Evolutionary conservation across 2,797 vertebrate genomes (phyloP), one percentile per base, ranked within the genome.

Genomic region (Labeo calbasu): DNA sequence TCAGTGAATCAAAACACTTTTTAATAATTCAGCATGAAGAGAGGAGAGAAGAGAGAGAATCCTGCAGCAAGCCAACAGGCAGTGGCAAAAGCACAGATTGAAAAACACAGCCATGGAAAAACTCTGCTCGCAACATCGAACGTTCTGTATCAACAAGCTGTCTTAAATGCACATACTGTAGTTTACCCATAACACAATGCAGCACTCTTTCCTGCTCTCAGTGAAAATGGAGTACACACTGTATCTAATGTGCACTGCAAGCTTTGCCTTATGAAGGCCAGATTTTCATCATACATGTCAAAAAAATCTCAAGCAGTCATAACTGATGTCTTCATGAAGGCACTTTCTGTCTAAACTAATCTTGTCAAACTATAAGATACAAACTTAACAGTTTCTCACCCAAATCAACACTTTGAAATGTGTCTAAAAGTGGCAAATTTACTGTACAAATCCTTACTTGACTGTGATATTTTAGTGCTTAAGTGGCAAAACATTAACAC

Each of bases 1-100:
- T 93, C 93, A 93, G 94, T 94, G 95, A 96, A 95, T 95, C 95
- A 95, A 94, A 95, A 95, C 94, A 95, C 92, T 90, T 94, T 93
- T 96, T 92, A 95, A 96, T 96, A 96, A 96, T 96, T 96, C 93
- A 96, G 90, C 89, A 92, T 92, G 92, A 94, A 94, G 84, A 90
- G 91, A 91, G 88, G 75, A 81, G 78, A 78, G 81, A 77, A 72
- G 90, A 88, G 89, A 88, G 90, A 88, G 90, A 89, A 89, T 81
- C 91, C 91, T 92, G 93, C 93, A 93, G 91, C 88, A 91, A 89
- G 88, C 90, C 68, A 92, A 81, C 84, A 93, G 90, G 89, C 91
- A 77, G 61, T 91, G 85, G 86, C 92, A 92, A 94, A 92, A 90
- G 91, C 89, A 84, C 82, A 77, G 76, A 88, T 86, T 84, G 88